Percentiles rank a stretch among this genome's conserved stretches.
Conservation (phyloP, 2,113 vertebrate genomes). For the Podarcis cretensis region DNA sequence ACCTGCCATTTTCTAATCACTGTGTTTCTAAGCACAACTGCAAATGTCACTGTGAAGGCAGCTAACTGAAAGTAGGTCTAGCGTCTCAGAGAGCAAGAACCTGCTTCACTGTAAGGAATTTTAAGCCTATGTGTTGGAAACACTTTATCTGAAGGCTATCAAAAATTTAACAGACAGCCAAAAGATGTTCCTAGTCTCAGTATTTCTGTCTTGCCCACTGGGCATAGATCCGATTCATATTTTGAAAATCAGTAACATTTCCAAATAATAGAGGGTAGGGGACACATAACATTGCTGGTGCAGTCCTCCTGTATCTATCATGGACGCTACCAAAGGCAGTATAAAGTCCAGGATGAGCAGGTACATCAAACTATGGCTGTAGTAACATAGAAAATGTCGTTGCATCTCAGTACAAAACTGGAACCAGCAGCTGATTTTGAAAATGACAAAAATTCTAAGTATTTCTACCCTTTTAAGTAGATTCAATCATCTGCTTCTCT, state of each 20-base stretch:
- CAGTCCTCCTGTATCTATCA: background rate
- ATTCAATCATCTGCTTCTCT: too few relatives aligned
- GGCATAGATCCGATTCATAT: background rate
- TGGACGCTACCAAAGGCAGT: background rate
- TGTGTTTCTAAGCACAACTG: constrained; percentile 8
- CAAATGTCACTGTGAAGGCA: background rate
- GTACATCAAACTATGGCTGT: background rate
- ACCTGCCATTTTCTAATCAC: background rate
- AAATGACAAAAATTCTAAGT: background rate
- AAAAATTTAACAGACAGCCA: background rate
- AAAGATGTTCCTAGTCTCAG: background rate
- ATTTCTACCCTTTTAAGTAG: rapidly evolving
- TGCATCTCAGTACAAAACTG: background rate
- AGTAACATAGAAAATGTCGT: background rate
- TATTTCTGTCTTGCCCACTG: background rate
- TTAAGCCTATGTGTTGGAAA: background rate
- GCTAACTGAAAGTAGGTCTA: background rate
- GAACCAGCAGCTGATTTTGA: background rate
- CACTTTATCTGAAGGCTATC: background rate
- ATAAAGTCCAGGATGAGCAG: background rate
- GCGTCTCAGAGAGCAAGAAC: background rate
- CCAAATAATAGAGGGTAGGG: background rate
- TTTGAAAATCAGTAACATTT: background rate
- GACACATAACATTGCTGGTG: background rate
- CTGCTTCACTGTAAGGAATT: background rate